Evolutionary conservation across 2,113 vertebrate genomes (phyloP), one percentile per base, ranked within the genome.

Genomic region (Notarius lentiginosus): DNA sequence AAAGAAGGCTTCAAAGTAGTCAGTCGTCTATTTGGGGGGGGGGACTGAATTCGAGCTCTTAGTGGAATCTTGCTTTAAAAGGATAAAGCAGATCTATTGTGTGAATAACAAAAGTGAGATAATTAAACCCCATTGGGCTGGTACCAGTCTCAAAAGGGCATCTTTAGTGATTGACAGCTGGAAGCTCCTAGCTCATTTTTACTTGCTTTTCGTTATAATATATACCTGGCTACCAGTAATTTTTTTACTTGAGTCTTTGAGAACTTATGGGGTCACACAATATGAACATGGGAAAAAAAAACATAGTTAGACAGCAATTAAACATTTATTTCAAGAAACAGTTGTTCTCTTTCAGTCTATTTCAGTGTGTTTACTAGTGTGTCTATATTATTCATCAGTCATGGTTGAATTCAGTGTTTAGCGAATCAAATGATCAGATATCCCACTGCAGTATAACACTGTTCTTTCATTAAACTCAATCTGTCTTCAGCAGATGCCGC

Each of bases 61-160:
- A 24, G 30, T 86, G 75, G 90, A 55, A 81, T 73, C 68, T 87
- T 88, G 90, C 90, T 90, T 87, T 87, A 84, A 84, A 27, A 68
- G 83, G 90, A 90, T 91, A 91, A 91, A 88, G 87, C 89, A 76
- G 85, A 86, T 87, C 89, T 90, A 90, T 87, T 92, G 90, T 83
- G 87, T 86, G 84, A 91, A 88, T 91, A 93, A 93, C 88, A 89
- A 93, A 93, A 91, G 86, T 85, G 8, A 88, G 86, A 91, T 93
- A 93, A 94, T 92, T 91, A 88, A 92, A 89, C 88, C 89, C 90
- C 86, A 90, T 88, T 89, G 91, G 87, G 90, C 66, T 55, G 24
- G 84, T 88, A 41, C 79, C 87, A 30, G 55, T 30, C 91, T 91
- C 90, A 58, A 84, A 77, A 27, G 53, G 53, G 56, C 84, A 75